A percentile compares a stretch with the other conserved stretches of the same genome.
phyloP scores from a whole-genome alignment of 2,797 vertebrate species.

The Brotogeris chrysoptera region DNA sequence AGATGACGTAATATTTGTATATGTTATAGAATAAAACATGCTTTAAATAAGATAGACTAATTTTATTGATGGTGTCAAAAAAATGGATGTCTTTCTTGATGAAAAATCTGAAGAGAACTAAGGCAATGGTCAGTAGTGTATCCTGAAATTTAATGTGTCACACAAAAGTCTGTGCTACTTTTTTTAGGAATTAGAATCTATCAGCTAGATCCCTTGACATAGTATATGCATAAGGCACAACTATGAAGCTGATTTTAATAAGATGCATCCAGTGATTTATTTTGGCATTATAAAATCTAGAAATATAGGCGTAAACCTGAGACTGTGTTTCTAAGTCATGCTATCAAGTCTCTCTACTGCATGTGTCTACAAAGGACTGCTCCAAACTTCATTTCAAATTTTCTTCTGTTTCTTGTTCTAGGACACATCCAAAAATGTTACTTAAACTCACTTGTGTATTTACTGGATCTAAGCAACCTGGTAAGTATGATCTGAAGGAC shows the following conservation, averaged over 20 bases:
- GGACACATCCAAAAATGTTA: constrained; percentile 13
- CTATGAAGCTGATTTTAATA: neutral
- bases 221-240: neutral
- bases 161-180: neutral
- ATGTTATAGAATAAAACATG: neutral
- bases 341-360: neutral
- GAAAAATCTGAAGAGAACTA: neutral
- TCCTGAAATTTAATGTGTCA: neutral
- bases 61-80: constrained; percentile 9
- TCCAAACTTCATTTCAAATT: neutral
- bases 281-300: neutral
- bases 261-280: neutral
- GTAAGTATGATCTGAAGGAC: constrained; percentile 12
- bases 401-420: constrained; percentile 25
- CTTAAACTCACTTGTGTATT: constrained; percentile 40
- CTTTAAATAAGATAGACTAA: neutral
- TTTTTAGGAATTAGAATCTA: neutral
- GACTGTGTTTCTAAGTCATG: neutral
- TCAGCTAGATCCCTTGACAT: neutral
- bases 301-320: neutral
- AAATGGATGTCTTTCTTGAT: neutral
- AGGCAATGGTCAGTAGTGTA: neutral
- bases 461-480: neutral
- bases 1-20: constrained; percentile 11
- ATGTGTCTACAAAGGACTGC: neutral